Conservation (phyloP, 1,140 invertebrate genomes). For the Bombus soroeensis region DNA sequence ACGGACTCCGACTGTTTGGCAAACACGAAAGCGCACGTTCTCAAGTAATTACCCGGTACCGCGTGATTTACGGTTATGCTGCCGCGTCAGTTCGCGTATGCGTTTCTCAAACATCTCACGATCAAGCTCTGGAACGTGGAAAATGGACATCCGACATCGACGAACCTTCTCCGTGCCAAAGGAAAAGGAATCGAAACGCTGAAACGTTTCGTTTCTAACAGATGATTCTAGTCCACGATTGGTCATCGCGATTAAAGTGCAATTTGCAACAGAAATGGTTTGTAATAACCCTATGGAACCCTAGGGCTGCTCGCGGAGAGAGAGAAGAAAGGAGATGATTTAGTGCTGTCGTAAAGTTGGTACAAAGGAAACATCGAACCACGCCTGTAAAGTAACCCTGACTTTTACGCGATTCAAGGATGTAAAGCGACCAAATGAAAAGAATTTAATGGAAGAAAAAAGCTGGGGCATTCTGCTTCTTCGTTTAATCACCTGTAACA, state of each 20-base stretch:
- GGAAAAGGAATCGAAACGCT: not conserved
- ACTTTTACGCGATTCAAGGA: slow-evolving; percentile 3
- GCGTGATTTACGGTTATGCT: slow-evolving; percentile 47
- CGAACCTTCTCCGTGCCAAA: too few species aligned
- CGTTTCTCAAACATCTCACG: slow-evolving; percentile 33
- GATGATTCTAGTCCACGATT: not conserved
- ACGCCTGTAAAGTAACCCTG: not conserved
- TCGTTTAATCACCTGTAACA: slow-evolving; percentile 17
- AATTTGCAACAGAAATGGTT: not conserved
- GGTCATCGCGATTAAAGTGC: not conserved
- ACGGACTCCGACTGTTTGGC: slow-evolving; percentile 33
- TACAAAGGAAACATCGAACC: slow-evolving; percentile 19
- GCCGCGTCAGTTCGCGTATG: slow-evolving; percentile 11
- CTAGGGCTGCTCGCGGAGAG: too few species aligned
- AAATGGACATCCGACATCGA: slow-evolving; percentile 7
- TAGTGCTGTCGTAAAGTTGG: not conserved
- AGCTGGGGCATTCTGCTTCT: not conserved
- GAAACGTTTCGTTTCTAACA: not conserved
- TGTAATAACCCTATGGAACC: not conserved
- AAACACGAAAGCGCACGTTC: slow-evolving; percentile 55
- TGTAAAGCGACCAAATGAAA: not conserved
- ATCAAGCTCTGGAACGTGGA: not conserved
- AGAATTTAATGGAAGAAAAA: not conserved
- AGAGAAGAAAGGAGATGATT: not conserved
- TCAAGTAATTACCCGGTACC: slow-evolving; percentile 37